These are phyloP conservation scores for Odontophorus gujanensis DNA, from an alignment of 2,113 vertebrate genomes.

Conservation along the genomic window DNA sequence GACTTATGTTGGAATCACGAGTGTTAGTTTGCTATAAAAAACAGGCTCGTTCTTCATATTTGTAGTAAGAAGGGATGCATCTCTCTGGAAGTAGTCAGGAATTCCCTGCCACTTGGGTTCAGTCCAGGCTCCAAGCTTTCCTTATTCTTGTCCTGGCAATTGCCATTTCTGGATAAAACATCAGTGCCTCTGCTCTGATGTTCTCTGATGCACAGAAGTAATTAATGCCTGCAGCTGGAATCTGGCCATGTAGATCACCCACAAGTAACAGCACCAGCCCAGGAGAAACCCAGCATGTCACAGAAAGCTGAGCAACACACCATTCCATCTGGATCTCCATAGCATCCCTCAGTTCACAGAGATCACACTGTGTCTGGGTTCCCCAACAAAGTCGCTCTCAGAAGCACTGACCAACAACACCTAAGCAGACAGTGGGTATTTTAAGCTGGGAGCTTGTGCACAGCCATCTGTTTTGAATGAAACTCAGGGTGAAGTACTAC, in stretches of 20 bases:
- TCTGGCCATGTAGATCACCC: background rate
- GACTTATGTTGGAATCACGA: background rate
- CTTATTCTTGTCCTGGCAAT: background rate
- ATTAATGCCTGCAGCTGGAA: background rate
- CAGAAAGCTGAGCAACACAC: background rate
- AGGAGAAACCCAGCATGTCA: background rate
- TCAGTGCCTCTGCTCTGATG: background rate
- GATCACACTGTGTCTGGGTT: background rate
- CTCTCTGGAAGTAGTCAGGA: background rate
- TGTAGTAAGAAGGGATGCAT: background rate
- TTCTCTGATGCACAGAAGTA: background rate
- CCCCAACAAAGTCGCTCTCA: background rate
- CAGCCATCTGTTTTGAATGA: background rate
- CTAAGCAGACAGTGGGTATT: background rate
- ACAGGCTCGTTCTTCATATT: background rate
- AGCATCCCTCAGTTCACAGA: background rate
- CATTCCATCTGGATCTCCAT: background rate
- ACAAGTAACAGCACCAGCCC: background rate
- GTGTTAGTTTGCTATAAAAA: background rate
- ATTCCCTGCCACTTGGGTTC: background rate
- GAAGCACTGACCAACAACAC: background rate
- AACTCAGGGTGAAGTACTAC: background rate
- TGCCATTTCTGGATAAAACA: background rate
- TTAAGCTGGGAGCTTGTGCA: background rate
- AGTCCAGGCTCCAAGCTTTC: background rate